A percentile compares a stretch with the other conserved stretches of the same genome.
Evolutionary conservation across 2,888 invertebrate genomes (phyloP).

Genomic region (Eudemis profundana): DNA sequence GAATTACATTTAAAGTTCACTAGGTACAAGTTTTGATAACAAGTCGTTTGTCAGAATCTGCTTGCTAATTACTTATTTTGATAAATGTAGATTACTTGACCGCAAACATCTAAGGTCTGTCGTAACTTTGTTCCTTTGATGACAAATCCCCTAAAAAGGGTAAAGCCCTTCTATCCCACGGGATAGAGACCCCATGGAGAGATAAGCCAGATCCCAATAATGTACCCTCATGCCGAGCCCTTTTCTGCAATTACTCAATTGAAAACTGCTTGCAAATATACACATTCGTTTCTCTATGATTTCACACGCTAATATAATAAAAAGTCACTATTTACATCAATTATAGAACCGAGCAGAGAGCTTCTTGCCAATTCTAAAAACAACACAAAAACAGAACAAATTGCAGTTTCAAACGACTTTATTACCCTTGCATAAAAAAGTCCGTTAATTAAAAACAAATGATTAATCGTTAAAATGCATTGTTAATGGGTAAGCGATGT

Average conservation of each 20-base stretch:
- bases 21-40: not conserved
- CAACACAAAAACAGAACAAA: slow-evolving; percentile 1
- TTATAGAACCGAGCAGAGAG: not conserved
- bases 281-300: slow-evolving; percentile 28
- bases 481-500: slow-evolving; percentile 63
- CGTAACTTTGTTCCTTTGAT: slow-evolving; percentile 30
- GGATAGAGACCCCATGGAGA: slow-evolving; percentile 78
- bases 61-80: slow-evolving; percentile 14
- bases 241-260: slow-evolving; percentile 65
- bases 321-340: slow-evolving; percentile 7
- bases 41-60: not conserved
- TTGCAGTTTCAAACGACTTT: slow-evolving; percentile 1
- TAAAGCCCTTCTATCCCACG: slow-evolving; percentile 73
- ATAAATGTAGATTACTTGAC: slow-evolving; percentile 24
- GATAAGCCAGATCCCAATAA: slow-evolving; percentile 74
- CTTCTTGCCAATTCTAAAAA: slow-evolving; percentile 20
- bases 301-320: slow-evolving; percentile 34
- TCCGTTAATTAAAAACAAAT: slow-evolving; percentile 30
- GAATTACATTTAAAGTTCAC: not conserved
- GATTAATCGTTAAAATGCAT: slow-evolving; percentile 55
- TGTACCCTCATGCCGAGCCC: slow-evolving; percentile 79
- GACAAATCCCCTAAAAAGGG: slow-evolving; percentile 62
- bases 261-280: slow-evolving; percentile 43
- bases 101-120: slow-evolving; percentile 15
- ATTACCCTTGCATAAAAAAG: slow-evolving; percentile 26